These are phyloP conservation scores for Drosophila siamana DNA, from an alignment of 2,888 invertebrate species.

Conservation along the genomic window DNA sequence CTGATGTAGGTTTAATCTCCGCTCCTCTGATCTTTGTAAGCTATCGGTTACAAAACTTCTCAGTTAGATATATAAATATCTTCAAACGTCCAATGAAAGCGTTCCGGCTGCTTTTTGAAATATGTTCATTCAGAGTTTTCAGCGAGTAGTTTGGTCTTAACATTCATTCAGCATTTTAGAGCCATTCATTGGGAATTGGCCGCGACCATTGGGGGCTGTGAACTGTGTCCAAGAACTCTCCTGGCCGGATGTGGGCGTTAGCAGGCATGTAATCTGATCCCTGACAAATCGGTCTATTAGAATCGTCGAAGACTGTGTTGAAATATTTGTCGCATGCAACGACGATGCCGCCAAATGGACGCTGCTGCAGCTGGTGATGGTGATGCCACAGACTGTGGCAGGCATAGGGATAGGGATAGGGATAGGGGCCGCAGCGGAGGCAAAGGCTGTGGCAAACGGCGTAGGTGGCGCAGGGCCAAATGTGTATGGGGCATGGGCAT, in stretches of 20 bases:
- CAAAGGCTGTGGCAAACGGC: slow-evolving; percentile 35
- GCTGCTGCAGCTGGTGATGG: slow-evolving; percentile 8
- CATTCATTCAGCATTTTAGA: slow-evolving; percentile 60
- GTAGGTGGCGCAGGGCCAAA: slow-evolving; percentile 72
- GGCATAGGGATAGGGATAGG: too few species aligned
- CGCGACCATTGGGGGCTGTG: slow-evolving; percentile 6
- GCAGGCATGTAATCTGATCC: slow-evolving; percentile 83
- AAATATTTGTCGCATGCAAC: slow-evolving; percentile 83
- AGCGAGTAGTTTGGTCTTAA: slow-evolving; percentile 20
- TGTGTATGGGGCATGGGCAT: slow-evolving; percentile 43
- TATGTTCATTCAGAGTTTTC: slow-evolving; percentile 57
- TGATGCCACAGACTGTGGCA: background rate
- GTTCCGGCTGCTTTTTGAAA: slow-evolving; percentile 8
- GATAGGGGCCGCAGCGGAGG: background rate
- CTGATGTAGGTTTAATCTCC: background rate
- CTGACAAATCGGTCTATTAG: slow-evolving; percentile 85
- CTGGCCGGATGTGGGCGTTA: slow-evolving; percentile 84
- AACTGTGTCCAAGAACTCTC: slow-evolving; percentile 37
- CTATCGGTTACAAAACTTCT: background rate
- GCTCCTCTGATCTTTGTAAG: background rate
- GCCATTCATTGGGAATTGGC: slow-evolving; percentile 47
- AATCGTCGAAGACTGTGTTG: slow-evolving; percentile 82
- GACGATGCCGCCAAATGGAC: slow-evolving; percentile 61
- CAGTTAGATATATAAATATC: background rate
- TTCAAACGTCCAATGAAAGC: slow-evolving; percentile 7